Conservation (phyloP, 2,888 invertebrate species). For the Acrobasis suavella region DNA sequence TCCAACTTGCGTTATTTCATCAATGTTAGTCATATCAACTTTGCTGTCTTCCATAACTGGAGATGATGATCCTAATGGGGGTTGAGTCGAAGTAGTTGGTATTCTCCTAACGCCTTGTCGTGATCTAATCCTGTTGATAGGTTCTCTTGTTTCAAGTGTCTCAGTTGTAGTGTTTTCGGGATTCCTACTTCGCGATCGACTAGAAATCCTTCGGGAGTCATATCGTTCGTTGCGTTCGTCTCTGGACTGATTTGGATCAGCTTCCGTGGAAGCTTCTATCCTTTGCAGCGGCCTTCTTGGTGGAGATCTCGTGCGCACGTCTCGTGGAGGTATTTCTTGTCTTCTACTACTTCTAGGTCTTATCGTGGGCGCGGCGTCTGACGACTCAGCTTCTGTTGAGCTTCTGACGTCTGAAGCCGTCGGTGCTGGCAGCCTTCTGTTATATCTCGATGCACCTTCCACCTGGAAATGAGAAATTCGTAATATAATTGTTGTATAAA, state of each 20-base stretch:
- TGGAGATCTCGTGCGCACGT: conserved; percentile 52
- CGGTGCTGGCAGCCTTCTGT: conserved; percentile 56
- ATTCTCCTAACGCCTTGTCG: conserved; percentile 44
- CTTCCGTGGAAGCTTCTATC: conserved; percentile 38
- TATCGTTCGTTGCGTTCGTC: conserved; percentile 63
- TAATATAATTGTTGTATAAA: not conserved
- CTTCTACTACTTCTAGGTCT: conserved; percentile 59
- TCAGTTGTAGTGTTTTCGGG: conserved; percentile 34
- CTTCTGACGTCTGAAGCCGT: conserved; percentile 46
- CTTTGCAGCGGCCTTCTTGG: conserved; percentile 46
- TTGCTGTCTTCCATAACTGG: conserved; percentile 53
- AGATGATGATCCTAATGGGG: conserved; percentile 45
- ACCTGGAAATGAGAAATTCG: conserved; percentile 53
- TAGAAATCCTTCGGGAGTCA: conserved; percentile 62
- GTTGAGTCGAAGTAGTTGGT: conserved; percentile 39
- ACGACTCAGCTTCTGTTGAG: conserved; percentile 43
- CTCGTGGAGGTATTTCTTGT: conserved; percentile 50
- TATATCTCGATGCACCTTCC: conserved; percentile 55
- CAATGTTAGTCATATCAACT: conserved; percentile 54
- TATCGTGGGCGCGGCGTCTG: conserved; percentile 53
- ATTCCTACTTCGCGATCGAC: conserved; percentile 59
- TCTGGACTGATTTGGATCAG: conserved; percentile 43
- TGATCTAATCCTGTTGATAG: conserved; percentile 48
- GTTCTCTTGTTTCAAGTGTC: conserved; percentile 50
- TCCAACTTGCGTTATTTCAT: conserved; percentile 53